A percentile compares a stretch with the other conserved stretches of the same genome.
phyloP scores from a whole-genome alignment of 2,888 invertebrate species.

The Glyphotaelius pellucidus region DNA sequence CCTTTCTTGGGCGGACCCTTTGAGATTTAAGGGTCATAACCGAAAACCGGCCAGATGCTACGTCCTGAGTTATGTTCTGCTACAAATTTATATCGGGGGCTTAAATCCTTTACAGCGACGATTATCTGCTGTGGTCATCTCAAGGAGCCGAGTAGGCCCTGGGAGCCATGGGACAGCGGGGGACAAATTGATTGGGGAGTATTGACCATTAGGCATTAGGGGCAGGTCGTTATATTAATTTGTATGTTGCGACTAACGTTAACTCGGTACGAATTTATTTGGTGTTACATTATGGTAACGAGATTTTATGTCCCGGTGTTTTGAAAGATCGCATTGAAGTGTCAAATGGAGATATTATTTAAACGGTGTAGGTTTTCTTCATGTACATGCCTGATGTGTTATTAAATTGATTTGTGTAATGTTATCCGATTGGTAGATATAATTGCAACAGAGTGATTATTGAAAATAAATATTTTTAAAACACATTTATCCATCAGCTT shows the following conservation, averaged over 20 bases:
- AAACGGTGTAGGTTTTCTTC: not conserved
- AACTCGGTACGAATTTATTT: not conserved
- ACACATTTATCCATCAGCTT: no score
- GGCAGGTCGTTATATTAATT: conserved; percentile 59
- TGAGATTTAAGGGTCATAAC: conserved; percentile 66
- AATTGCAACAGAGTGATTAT: no score
- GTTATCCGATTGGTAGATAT: no score
- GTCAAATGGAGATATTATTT: no score
- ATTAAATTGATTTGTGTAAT: not conserved
- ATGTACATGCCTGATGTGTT: not conserved
- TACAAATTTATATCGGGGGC: conserved; percentile 63
- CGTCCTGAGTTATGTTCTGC: conserved; percentile 65
- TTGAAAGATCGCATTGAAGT: not conserved
- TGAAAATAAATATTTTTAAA: no score
- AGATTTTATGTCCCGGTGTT: not conserved
- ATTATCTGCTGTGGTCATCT: conserved; percentile 66
- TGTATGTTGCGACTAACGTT: conserved; percentile 31
- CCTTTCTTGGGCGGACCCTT: conserved; percentile 57
- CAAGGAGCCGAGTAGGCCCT: conserved; percentile 43
- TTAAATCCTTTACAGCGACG: conserved; percentile 62
- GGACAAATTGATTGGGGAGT: conserved; percentile 64
- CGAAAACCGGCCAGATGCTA: conserved; percentile 64
- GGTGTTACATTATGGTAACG: not conserved
- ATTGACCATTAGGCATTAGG: conserved; percentile 62
- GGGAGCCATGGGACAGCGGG: conserved; percentile 18